Base-by-base conservation (phyloP, 2,888 invertebrate genomes). In the Apotomis capreana region DNA sequence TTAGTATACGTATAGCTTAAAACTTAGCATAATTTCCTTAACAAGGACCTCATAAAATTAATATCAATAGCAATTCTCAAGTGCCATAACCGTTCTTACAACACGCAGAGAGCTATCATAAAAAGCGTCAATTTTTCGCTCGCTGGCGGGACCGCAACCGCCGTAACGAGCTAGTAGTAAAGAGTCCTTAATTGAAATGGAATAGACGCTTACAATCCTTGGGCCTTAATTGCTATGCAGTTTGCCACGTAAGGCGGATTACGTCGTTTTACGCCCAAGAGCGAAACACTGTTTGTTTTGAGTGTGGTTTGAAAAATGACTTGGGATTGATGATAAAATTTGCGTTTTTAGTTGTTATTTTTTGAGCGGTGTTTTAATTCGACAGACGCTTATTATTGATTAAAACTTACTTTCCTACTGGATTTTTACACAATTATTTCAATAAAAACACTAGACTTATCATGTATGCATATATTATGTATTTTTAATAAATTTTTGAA, bases 171-270 rank as follows among this genome's bases (percentile, higher is more conserved):
- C 78, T 70, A 77, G 74, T 69, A 70, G 78, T 82, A 79, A 83
- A 81, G 78, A 82, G 80, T 74, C 75, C 81, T 79, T 87, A 87
- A 87, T 87, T 85, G 85, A 85, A 87, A 87, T 83, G 77, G 80
- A 85, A 87, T 84, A 83, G 87, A 86, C 85, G 80, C 83, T 85
- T 82, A 82, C 74, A 74, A 73, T 72, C 72, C 73, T 54, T 44
- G 40, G 61, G 59, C 54, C 72, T 79, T 84, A 85, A 84, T 85
- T 85, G 81, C 84, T 80, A 80, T 83, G 82, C 84, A 84, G 82
- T 82, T 77, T 76, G 78, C 82, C 79, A 78, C 84, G 84, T 83
- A 82, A 82, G 81, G 81, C 70, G 74, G 68, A 13, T 49, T 12
- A 51, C 49, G 68, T 15, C 68, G 44, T 65, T 65, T 69, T 61